These are phyloP conservation scores for Tillus elongatus DNA, from an alignment of 2,888 invertebrate genomes.

Conservation along the genomic window DNA sequence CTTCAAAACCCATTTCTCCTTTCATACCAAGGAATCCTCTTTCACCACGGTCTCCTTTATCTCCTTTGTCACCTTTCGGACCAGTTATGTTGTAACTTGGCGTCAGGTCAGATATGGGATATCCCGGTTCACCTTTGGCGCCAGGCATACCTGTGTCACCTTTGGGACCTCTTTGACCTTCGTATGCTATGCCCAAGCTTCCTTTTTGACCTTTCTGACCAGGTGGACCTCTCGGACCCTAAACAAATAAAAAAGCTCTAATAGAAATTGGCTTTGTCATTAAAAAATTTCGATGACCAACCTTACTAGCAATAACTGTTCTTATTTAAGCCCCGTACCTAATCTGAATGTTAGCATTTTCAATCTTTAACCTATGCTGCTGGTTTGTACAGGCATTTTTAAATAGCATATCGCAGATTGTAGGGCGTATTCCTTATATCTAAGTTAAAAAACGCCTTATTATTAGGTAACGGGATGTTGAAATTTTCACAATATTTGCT, in stretches of 20 bases:
- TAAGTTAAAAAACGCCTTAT: conserved; percentile 1
- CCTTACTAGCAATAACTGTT: too few species aligned
- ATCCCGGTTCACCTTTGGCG: conserved; percentile 48
- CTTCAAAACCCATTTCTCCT: conserved; percentile 62
- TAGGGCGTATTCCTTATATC: background rate
- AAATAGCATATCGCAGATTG: too few species aligned
- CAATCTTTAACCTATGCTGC: too few species aligned
- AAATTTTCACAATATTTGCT: too few species aligned
- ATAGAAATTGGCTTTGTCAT: too few species aligned
- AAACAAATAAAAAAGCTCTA: conserved; percentile 20
- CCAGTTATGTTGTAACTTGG: conserved; percentile 34
- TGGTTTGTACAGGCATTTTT: too few species aligned
- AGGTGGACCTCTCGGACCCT: conserved; percentile 60
- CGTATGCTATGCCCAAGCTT: conserved; percentile 49
- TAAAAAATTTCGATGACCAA: too few species aligned
- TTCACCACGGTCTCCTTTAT: conserved; percentile 54
- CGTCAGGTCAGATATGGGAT: conserved; percentile 17
- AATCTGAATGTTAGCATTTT: too few species aligned
- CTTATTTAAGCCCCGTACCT: too few species aligned
- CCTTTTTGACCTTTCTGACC: conserved; percentile 65
- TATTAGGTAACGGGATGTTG: too few species aligned
- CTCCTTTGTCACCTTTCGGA: conserved; percentile 49
- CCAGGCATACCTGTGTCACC: conserved; percentile 53
- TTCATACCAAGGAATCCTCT: conserved; percentile 54
- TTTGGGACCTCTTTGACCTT: conserved; percentile 52